These are phyloP conservation scores for Clostera curtula DNA, from an alignment of 2,888 invertebrate species.

Conservation along the genomic window DNA sequence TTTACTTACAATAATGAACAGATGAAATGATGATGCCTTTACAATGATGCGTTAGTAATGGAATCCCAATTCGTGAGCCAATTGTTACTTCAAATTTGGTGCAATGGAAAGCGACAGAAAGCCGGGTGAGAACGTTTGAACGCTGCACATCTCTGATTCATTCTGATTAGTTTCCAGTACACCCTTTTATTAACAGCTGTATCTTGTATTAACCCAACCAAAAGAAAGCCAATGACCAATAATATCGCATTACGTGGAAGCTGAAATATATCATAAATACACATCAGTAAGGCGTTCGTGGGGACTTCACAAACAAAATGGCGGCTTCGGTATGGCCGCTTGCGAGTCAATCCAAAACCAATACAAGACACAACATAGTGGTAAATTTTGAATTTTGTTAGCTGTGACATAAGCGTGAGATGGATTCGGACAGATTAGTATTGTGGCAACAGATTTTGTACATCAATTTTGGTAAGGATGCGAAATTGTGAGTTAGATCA, in stretches of 20 bases:
- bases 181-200: conserved; percentile 70
- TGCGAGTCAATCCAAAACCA: conserved; percentile 64
- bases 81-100: conserved; percentile 69
- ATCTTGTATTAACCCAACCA: conserved; percentile 76
- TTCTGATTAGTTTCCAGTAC: conserved; percentile 72
- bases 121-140: conserved; percentile 53
- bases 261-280: conserved; percentile 73
- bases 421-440: conserved; percentile 62
- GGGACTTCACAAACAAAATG: conserved; percentile 26
- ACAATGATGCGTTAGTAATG: conserved; percentile 75
- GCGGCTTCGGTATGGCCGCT: conserved; percentile 40
- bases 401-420: conserved; percentile 69
- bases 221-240: conserved; percentile 73
- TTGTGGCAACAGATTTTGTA: conserved; percentile 27
- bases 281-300: conserved; percentile 48
- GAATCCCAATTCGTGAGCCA: conserved; percentile 71
- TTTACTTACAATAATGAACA: conserved; percentile 68
- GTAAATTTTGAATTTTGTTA: conserved; percentile 72
- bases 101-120: conserved; percentile 74
- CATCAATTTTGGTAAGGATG: conserved; percentile 13
- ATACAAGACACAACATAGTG: conserved; percentile 74
- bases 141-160: conserved; percentile 49
- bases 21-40: conserved; percentile 66
- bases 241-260: conserved; percentile 70
- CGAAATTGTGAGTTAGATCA: conserved; percentile 19